Evolutionary conservation across 2,888 invertebrate species (phyloP).

Genomic region (Idaea straminata): DNA sequence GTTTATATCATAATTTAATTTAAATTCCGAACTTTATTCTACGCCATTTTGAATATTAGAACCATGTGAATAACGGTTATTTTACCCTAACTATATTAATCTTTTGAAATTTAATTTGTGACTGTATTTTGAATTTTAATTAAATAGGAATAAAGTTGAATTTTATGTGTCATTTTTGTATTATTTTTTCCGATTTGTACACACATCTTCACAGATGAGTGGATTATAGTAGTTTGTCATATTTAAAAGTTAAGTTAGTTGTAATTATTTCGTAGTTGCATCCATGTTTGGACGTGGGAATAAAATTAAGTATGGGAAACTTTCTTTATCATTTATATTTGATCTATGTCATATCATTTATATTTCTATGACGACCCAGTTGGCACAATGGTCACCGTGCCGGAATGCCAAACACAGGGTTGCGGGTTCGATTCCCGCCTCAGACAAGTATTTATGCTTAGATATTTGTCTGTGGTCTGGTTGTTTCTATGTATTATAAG

Average conservation of each 20-base stretch:
- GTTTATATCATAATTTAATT: slow-evolving; percentile 64
- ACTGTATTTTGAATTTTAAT: slow-evolving; percentile 26
- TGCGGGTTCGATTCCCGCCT: too few relatives aligned
- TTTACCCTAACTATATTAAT: not conserved
- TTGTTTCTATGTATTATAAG: too few relatives aligned
- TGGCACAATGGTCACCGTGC: too few relatives aligned
- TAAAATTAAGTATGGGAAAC: too few relatives aligned
- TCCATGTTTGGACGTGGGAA: not conserved
- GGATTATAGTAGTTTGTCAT: slow-evolving; percentile 72
- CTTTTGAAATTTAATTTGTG: not conserved
- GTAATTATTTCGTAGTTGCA: slow-evolving; percentile 61
- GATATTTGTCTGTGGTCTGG: too few relatives aligned
- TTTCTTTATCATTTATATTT: too few relatives aligned
- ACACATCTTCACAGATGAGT: slow-evolving; percentile 69
- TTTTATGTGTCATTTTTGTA: slow-evolving; percentile 13
- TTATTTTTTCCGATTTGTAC: slow-evolving; percentile 43
- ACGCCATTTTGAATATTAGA: not conserved
- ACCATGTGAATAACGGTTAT: not conserved
- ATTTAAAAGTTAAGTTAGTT: slow-evolving; percentile 61
- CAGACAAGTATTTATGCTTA: too few relatives aligned
- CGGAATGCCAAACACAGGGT: too few relatives aligned
- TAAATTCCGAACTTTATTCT: slow-evolving; percentile 26
- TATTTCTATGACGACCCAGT: too few relatives aligned
- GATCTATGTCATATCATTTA: too few relatives aligned
- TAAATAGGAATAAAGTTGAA: slow-evolving; percentile 5